phyloP scores from a whole-genome alignment of 2,113 vertebrate species.

The Oceanites oceanicus region DNA sequence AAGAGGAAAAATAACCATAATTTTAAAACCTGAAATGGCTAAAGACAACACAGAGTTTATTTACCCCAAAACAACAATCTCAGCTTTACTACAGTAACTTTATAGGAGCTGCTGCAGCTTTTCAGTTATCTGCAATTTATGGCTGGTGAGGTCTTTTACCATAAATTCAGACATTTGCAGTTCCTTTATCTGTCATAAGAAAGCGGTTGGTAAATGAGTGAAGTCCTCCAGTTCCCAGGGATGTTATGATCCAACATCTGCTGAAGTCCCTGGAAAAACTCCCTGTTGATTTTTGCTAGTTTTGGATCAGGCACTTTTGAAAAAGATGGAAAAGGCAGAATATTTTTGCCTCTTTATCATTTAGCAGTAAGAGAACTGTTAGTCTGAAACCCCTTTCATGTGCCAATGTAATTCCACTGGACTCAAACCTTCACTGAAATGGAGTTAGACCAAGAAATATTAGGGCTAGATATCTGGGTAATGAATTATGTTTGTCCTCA shows the following conservation, averaged over 20 bases:
- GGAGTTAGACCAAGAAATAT: not conserved
- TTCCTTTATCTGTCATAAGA: constrained; percentile 15
- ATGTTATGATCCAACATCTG: constrained; percentile 27
- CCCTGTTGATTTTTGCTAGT: not conserved
- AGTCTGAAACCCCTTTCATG: not conserved
- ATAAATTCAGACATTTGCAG: constrained; percentile 4
- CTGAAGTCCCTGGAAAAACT: not conserved
- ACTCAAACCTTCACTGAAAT: not conserved
- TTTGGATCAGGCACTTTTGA: not conserved
- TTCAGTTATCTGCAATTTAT: constrained; percentile 47
- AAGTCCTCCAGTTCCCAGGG: not conserved
- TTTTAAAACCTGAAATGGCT: constrained; percentile 54
- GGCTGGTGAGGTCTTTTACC: not conserved
- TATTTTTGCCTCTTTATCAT: not conserved
- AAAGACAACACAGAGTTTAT: constrained; percentile 61
- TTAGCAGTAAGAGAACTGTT: not conserved
- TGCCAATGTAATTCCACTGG: not conserved
- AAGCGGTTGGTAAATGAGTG: constrained; percentile 10
- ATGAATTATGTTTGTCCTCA: not conserved
- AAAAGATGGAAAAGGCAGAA: not conserved
- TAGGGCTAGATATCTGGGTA: not conserved
- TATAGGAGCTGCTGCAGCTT: constrained; percentile 20
- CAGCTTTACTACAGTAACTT: constrained; percentile 53
- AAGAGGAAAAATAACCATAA: constrained; percentile 49
- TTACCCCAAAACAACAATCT: constrained; percentile 51